Evolutionary conservation across 1,140 invertebrate genomes (phyloP), one percentile per base, ranked within the genome.

Genomic region (Apis florea): DNA sequence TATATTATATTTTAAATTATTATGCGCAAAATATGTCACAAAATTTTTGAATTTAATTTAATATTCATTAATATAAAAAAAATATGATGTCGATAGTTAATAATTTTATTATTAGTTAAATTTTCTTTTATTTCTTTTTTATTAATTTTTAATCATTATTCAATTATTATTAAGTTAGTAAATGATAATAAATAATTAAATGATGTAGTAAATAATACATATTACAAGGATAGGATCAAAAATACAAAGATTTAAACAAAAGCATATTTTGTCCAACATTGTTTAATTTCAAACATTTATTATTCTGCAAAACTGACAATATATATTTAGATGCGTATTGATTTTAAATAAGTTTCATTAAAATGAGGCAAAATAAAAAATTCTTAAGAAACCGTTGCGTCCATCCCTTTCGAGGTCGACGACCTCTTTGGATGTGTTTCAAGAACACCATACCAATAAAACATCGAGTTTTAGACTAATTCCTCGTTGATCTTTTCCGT

Each of bases 301-400:
- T 49, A n/a, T 49, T 67, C 51, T 12, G 64, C 31, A 71, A 81
- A 74, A 61, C 64, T 40, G 61, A 74, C 56, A 63, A 64, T 31
- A 31, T 6, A 40, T 40, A 40, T 40, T 40, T 40, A 56, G 68
- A 11, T 82, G 64, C 67, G 67, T 49, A 66, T 24, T 77, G 58
- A 75, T 71, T 71, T 78, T 83, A 83, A 85, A 85, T 58, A 49
- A 85, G 69, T 47, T 15, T 63, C 31, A 54, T 70, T n/a, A 54
- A 47, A 73, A 77, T n/a, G 47, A 8, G 75, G 56, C 51, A 61
- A 68, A 69, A 83, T 83, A 85, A 90, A 85, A 78, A 89, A 89
- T 86, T 89, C 88, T 77, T 88, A 90, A 84, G 88, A 82, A 87
- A 83, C 77, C 74, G 85, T 87, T 87, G 85, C 85, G 83, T 85